Evolutionary conservation across 2,888 invertebrate genomes (phyloP), one percentile per base, ranked within the genome.

Genomic region (Nomada ferruginata): DNA sequence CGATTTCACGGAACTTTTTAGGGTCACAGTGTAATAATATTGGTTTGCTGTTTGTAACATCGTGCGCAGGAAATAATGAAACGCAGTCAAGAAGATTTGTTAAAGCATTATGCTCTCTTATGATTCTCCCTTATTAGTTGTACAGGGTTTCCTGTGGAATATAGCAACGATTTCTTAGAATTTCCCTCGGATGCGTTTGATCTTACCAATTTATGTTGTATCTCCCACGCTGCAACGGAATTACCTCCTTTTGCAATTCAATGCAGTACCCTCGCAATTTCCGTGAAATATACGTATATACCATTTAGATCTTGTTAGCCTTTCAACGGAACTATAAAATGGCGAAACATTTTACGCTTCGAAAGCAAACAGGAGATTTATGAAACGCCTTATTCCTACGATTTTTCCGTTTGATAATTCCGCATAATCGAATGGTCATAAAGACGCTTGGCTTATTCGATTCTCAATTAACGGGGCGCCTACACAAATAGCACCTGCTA

Each of bases 401-500:
- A 36, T 36, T 36, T 36, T 29, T 18, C 59, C 18, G 18, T 5
- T 36, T 7, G 36, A 36, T 9, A 10, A 64, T 20, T 18, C 13
- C n/a, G 1, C 50, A 26, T 36, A 18, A 52, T 20, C 60, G 10
- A 15, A 53, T 20, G n/a, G 15, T 52, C 18, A 13, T 36, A 52
- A 23, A 23, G 11, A 23, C 44, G 44, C 23, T 42, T n/a, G 7
- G 18, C 26, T 13, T 26, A 2, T 1, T 4, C 23, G 47, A 20
- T 26, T 50, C 26, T 26, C 68, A n/a, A 68, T 68, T 76, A 76
- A 68, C 66, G 29, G 60, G 23, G 15, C 68, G 63, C 55, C 76
- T 64, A 53, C 55, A 44, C 42, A 23, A 61, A 65, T 44, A n/a
- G 11, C 26, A 29, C 18, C 52, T 23, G 18, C 15, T 44, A 61